Evolutionary conservation across 2,797 vertebrate genomes (phyloP).

Genomic region (Apodemus agrarius): DNA sequence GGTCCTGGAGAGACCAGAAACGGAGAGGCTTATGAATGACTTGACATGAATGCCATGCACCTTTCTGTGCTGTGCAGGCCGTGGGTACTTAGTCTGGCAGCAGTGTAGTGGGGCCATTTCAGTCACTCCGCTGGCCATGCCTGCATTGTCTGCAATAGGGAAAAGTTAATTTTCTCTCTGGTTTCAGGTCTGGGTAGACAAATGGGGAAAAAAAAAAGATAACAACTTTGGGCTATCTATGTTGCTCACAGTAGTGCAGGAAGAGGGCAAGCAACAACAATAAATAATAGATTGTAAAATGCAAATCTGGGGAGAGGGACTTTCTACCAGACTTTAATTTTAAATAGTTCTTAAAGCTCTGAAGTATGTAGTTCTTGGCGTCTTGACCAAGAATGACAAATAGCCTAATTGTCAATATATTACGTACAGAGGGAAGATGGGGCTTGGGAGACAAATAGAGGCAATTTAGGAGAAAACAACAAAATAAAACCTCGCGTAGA

Average conservation of each 20-base stretch:
- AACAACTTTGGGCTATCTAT: background rate
- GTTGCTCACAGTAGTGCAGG: constrained; percentile 31
- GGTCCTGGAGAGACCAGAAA: constrained; percentile 15
- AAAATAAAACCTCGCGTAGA: constrained; percentile 51
- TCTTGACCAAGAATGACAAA: constrained; percentile 64
- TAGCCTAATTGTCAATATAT: constrained; percentile 34
- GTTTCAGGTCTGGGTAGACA: constrained; percentile 31
- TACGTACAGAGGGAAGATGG: background rate
- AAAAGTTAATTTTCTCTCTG: constrained; percentile 32
- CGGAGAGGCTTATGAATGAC: constrained; percentile 6
- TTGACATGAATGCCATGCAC: background rate
- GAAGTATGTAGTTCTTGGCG: background rate
- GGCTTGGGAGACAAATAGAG: constrained; percentile 42
- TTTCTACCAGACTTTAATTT: constrained; percentile 58
- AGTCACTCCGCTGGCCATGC: background rate
- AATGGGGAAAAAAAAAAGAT: background rate
- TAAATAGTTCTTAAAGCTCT: constrained; percentile 49
- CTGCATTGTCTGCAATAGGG: background rate
- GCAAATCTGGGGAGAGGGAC: constrained; percentile 52
- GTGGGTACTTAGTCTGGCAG: background rate
- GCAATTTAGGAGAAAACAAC: constrained; percentile 50
- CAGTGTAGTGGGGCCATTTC: background rate
- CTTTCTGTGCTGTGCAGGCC: background rate
- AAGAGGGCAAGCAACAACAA: constrained; percentile 34
- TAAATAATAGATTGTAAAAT: constrained; percentile 66